phyloP scores from a whole-genome alignment of 2,888 invertebrate genomes.

The Cantharis rustica region DNA sequence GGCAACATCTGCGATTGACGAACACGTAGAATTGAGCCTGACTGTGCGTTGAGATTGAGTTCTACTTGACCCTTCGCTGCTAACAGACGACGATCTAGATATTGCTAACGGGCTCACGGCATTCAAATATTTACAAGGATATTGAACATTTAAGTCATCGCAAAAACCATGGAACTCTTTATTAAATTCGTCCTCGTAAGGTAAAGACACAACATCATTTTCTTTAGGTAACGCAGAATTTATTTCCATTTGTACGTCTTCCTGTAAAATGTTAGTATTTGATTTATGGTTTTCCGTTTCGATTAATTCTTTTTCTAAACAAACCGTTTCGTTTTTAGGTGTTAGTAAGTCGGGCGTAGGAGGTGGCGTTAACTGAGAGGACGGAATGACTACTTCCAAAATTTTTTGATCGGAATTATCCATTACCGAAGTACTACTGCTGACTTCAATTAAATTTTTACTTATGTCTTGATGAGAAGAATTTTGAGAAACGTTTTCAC shows the following conservation, averaged over 20 bases:
- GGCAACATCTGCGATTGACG: constrained; percentile 65
- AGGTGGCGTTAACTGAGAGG: constrained; percentile 48
- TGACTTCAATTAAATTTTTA: constrained; percentile 12
- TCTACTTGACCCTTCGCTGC: constrained; percentile 66
- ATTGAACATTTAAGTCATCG: constrained; percentile 10
- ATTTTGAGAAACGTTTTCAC: neutral
- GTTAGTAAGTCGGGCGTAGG: constrained; percentile 47
- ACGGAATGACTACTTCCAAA: constrained; percentile 4
- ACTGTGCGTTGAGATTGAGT: constrained; percentile 70
- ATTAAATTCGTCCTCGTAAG: constrained; percentile 17
- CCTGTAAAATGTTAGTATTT: neutral
- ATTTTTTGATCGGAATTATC: neutral
- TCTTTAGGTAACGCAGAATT: neutral
- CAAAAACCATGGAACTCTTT: constrained; percentile 30
- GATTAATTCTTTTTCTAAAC: neutral
- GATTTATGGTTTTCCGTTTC: neutral
- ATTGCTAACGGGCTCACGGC: constrained; percentile 2
- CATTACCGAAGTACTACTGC: neutral
- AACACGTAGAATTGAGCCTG: constrained; percentile 66
- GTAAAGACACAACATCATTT: neutral
- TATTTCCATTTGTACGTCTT: neutral
- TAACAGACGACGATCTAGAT: constrained; percentile 46
- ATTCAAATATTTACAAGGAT: constrained; percentile 10
- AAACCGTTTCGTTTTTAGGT: constrained; percentile 35
- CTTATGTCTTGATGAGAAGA: neutral